Conservation (phyloP, 2,113 vertebrate genomes). For the Neogobius melanostomus region DNA sequence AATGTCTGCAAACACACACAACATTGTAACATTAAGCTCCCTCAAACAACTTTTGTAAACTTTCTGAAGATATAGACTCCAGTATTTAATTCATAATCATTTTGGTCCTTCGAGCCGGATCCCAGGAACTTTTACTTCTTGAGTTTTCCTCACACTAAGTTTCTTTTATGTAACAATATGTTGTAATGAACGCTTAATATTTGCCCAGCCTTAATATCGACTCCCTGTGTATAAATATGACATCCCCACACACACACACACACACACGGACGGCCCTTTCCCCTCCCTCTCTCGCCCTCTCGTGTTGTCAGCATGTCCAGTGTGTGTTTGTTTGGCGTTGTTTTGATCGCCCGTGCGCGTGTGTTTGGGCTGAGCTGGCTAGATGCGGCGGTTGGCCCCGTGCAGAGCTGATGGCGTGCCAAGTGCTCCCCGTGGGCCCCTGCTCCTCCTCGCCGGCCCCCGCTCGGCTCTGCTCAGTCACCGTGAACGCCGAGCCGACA, state of each 20-base stretch:
- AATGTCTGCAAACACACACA: no score
- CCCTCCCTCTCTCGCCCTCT: conserved; percentile 1
- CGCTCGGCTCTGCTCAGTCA: conserved; percentile 75
- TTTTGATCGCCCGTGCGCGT: conserved; percentile 73
- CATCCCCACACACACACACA: conserved; percentile 15
- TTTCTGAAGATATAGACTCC: no score
- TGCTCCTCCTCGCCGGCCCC: conserved; percentile 71
- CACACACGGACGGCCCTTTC: background rate
- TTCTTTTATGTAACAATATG: no score
- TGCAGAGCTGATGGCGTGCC: conserved; percentile 77
- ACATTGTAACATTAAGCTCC: no score
- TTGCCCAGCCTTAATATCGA: background rate
- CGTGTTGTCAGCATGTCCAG: conserved; percentile 61
- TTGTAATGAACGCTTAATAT: no score
- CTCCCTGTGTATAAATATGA: conserved; percentile 14
- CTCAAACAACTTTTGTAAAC: no score
- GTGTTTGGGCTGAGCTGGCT: conserved; percentile 72
- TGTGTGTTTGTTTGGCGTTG: conserved; percentile 76
- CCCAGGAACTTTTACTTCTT: no score
- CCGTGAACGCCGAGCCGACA: conserved; percentile 73
- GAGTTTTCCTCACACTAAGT: no score
- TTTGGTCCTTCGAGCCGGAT: no score
- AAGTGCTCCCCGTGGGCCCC: conserved; percentile 75
- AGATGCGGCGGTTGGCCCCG: conserved; percentile 55
- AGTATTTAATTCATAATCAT: no score